A percentile compares a stretch with the other conserved stretches of the same genome.
Conservation (phyloP, 1,140 invertebrate genomes). For the Drosophila repletoides region DNA sequence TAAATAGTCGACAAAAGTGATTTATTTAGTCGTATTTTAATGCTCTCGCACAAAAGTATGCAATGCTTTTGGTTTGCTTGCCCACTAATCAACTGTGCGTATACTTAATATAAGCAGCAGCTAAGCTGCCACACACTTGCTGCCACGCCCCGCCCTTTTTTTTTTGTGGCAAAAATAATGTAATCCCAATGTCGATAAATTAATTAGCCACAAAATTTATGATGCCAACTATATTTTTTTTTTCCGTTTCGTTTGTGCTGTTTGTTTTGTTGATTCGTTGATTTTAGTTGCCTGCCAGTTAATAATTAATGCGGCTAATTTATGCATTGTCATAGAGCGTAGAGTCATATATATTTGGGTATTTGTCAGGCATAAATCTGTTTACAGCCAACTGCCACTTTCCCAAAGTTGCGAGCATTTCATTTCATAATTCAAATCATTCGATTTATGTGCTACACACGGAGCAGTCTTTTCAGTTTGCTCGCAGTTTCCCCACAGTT, state of each 20-base stretch:
- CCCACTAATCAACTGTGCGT: background rate
- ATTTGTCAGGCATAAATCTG: slow-evolving; percentile 61
- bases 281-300: slow-evolving; percentile 42
- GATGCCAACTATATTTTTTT: slow-evolving; percentile 43
- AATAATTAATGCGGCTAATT: slow-evolving; percentile 63
- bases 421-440: slow-evolving; percentile 61
- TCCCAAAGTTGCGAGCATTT: background rate
- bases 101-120: slow-evolving; percentile 9
- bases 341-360: slow-evolving; percentile 39
- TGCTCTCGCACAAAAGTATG: background rate
- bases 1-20: too few relatives aligned
- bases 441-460: slow-evolving; percentile 42
- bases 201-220: slow-evolving; percentile 69
- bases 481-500: too few relatives aligned
- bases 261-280: slow-evolving; percentile 43
- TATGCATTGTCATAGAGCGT: slow-evolving; percentile 63
- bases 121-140: background rate
- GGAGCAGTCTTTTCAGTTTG: too few relatives aligned
- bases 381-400: slow-evolving; percentile 6
- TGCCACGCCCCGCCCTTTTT: slow-evolving; percentile 25
- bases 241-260: slow-evolving; percentile 5
- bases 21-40: background rate
- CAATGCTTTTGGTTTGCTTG: background rate
- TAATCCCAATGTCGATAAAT: slow-evolving; percentile 38
- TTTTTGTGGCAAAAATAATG: slow-evolving; percentile 6